Percentiles rank a stretch among this genome's conserved stretches.
phyloP scores from a whole-genome alignment of 2,113 vertebrate species.

The Colossoma macropomum region DNA sequence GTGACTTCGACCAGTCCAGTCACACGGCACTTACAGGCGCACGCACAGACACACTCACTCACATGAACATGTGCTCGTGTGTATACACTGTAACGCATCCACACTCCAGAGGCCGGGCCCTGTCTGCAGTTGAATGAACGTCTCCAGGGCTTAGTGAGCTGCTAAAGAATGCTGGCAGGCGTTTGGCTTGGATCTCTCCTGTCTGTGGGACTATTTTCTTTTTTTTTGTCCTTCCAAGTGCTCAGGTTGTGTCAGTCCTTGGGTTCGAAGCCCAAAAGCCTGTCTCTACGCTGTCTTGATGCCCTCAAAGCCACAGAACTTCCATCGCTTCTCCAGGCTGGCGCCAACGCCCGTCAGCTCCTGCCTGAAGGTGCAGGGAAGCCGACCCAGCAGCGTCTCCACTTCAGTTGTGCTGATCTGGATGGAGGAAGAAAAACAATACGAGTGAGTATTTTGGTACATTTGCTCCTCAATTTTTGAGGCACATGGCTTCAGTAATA shows the following conservation, averaged over 20 bases:
- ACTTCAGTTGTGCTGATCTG: constrained; percentile 90
- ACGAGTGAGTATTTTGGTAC: not conserved
- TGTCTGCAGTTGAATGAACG: not conserved
- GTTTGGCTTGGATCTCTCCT: constrained; percentile 1
- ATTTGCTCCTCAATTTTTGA: not conserved
- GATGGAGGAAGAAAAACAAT: constrained; percentile 28
- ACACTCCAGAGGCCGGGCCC: constrained; percentile 34
- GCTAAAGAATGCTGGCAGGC: constrained; percentile 13
- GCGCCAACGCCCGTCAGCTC: constrained; percentile 94
- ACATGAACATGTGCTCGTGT: constrained; percentile 34
- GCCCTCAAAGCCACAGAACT: constrained; percentile 94
- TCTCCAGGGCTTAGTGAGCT: not conserved
- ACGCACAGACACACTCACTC: not conserved
- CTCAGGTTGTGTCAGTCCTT: not conserved
- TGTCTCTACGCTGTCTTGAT: constrained; percentile 85
- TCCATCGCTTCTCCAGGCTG: constrained; percentile 96
- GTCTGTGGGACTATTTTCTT: constrained; percentile 30
- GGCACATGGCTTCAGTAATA: too few species aligned
- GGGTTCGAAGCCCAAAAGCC: not conserved
- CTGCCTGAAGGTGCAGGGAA: constrained; percentile 93
- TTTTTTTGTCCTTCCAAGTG: not conserved
- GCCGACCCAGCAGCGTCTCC: constrained; percentile 87
- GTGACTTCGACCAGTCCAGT: constrained; percentile 39
- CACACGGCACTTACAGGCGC: constrained; percentile 37
- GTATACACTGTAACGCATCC: constrained; percentile 31